These are phyloP conservation scores for Probaryconus sp. DNA, from an alignment of 1,140 invertebrate genomes.

Conservation along the genomic window DNA sequence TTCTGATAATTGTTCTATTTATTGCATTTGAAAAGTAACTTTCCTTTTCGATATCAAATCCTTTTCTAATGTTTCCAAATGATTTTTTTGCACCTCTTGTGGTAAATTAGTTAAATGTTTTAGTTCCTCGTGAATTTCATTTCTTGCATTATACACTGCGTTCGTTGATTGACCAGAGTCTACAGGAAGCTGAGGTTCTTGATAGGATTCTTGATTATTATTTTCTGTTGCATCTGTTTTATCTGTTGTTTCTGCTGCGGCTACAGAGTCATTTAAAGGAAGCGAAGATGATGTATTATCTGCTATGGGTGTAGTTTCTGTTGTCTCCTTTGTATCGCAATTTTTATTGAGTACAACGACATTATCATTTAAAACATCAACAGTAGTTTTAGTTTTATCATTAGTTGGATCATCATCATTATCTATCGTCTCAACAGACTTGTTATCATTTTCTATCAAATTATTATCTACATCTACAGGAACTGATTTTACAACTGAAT, in stretches of 20 bases:
- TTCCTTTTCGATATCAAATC: constrained; percentile 69
- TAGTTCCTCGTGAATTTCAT: constrained; percentile 29
- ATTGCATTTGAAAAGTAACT: constrained; percentile 19
- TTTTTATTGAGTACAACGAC: constrained; percentile 13
- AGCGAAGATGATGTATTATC: too few relatives aligned
- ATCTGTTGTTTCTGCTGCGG: too few relatives aligned
- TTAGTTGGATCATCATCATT: too few relatives aligned
- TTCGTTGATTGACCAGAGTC: not conserved
- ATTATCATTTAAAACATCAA: constrained; percentile 2
- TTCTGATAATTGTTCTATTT: too few relatives aligned
- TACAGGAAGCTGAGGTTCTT: not conserved
- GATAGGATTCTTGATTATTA: not conserved
- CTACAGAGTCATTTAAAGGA: too few relatives aligned
- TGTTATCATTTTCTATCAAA: too few relatives aligned
- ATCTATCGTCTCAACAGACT: too few relatives aligned
- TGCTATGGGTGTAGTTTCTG: too few relatives aligned
- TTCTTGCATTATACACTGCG: constrained; percentile 10
- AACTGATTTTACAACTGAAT: too few relatives aligned
- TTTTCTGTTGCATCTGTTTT: too few relatives aligned
- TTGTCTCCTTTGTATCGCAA: not conserved
- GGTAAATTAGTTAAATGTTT: constrained; percentile 47
- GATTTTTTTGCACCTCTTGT: constrained; percentile 54
- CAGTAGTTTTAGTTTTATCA: not conserved
- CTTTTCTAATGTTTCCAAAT: constrained; percentile 26
- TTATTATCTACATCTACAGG: too few relatives aligned